Evolutionary conservation across 2,113 vertebrate genomes (phyloP), one percentile per base, ranked within the genome.

Genomic region (Pipra filicauda): DNA sequence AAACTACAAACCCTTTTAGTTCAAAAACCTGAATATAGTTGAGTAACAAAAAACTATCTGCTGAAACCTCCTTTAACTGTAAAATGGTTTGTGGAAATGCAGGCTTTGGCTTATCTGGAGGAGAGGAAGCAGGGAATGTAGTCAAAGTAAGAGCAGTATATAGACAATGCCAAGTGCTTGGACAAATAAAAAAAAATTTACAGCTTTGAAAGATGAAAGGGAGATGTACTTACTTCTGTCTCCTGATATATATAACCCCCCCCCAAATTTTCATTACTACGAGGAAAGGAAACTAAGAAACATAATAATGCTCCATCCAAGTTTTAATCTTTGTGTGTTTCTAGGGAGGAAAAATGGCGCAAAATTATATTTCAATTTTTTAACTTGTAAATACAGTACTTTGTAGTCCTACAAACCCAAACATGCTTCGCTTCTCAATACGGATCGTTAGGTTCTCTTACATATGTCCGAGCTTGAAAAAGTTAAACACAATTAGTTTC

Each of bases 271-370:
- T 88, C 35, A 54, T 58, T 67, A 62, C 27, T 71, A 28, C 4
- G 64, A 15, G 30, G 41, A 88, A 82, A 66, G 11, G 20, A 93
- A 94, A 64, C 9, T 39, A 74, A 57, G 9, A 81, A 74, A 78
- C 6, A 4, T 22, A 76, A 86, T 5, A 85, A 0, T 57, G 19
- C 15, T 81, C 85, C 20, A 75, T 58, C 11, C 15, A n/a, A n/a
- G 14, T 62, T 93, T 77, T 82, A 91, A 4, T 67, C 27, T 23
- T 33, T 43, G 8, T 18, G 24, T 52, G 37, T 54, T 71, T 79
- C 12, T 6, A 5, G 35, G 12, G 5, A 2, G 0, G 3, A 15
- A 28, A 46, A 41, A 26, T 11, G 0, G 2, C 13, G 72, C 2
- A 70, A 46, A 62, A 52, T 1, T 21, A 5, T 58, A 59, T 43